A percentile compares a stretch with the other conserved stretches of the same genome.
These are phyloP conservation scores for Larimichthys crocea DNA, from an alignment of 2,113 vertebrate genomes.

Conservation along the genomic window DNA sequence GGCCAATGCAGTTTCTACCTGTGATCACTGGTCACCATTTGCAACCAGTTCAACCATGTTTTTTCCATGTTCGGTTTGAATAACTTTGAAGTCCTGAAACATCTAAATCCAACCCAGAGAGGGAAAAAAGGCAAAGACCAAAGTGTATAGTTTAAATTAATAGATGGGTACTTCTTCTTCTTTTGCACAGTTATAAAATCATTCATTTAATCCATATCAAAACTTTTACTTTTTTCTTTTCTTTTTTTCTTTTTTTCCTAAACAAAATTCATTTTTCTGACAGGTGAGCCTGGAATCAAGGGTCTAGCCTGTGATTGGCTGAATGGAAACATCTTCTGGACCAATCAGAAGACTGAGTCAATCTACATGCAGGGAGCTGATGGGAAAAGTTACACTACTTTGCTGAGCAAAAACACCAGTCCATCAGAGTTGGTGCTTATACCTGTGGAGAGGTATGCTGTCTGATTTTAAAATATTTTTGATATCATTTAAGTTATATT, in stretches of 20 bases:
- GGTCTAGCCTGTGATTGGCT: constrained; percentile 92
- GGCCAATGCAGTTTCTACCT: neutral
- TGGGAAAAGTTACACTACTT: constrained; percentile 82
- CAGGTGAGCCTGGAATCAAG: constrained; percentile 84
- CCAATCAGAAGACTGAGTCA: constrained; percentile 80
- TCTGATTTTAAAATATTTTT: too few species aligned
- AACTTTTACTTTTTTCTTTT: too few species aligned
- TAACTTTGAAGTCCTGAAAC: neutral
- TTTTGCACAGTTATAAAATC: too few species aligned
- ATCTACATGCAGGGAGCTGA: constrained; percentile 86
- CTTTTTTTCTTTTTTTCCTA: too few species aligned
- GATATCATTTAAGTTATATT: too few species aligned
- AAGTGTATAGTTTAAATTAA: too few species aligned
- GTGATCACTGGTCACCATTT: neutral
- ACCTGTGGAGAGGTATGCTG: constrained; percentile 85
- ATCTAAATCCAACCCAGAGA: neutral
- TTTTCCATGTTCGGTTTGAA: neutral
- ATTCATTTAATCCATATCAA: neutral
- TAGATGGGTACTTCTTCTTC: too few species aligned
- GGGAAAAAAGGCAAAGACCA: too few species aligned
- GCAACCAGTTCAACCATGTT: neutral
- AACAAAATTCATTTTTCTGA: neutral
- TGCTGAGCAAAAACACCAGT: constrained; percentile 87
- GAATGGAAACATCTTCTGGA: constrained; percentile 91
- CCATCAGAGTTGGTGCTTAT: constrained; percentile 88